Conservation (phyloP, 2,797 vertebrate genomes). For the Anas bahamensis region DNA sequence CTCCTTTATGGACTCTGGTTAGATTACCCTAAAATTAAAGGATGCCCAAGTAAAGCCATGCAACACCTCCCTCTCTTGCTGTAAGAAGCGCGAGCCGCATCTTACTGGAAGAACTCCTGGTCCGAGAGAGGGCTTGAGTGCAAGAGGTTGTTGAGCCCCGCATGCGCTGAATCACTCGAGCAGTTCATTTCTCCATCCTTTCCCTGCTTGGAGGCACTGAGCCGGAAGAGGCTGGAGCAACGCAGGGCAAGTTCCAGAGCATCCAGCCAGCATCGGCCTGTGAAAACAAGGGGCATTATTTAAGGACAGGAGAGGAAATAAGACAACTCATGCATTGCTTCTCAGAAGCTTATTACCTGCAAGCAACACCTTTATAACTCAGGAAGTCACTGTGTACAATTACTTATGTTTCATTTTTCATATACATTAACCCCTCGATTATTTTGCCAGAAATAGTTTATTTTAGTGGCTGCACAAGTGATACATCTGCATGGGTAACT, state of each 20-base stretch:
- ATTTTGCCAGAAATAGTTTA: background rate
- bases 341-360: background rate
- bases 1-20: background rate
- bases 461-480: background rate
- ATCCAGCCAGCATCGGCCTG: constrained; percentile 98
- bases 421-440: background rate
- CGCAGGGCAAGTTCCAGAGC: constrained; percentile 94
- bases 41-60: background rate
- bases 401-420: background rate
- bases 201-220: constrained; percentile 84
- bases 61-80: background rate
- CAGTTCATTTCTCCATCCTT: constrained; percentile 87
- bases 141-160: constrained; percentile 85
- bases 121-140: constrained; percentile 83
- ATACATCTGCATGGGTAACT: background rate
- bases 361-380: background rate
- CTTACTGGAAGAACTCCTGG: constrained; percentile 92
- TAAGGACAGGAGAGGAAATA: background rate
- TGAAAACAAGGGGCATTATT: constrained; percentile 2
- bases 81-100: background rate
- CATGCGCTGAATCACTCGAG: constrained; percentile 85
- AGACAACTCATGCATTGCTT: background rate
- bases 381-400: background rate
- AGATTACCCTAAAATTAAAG: accelerated
- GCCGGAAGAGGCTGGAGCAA: constrained; percentile 93